Percentiles rank a stretch among this genome's conserved stretches.
Conservation (phyloP, 2,797 vertebrate genomes). For the Megaceryle alcyon region DNA sequence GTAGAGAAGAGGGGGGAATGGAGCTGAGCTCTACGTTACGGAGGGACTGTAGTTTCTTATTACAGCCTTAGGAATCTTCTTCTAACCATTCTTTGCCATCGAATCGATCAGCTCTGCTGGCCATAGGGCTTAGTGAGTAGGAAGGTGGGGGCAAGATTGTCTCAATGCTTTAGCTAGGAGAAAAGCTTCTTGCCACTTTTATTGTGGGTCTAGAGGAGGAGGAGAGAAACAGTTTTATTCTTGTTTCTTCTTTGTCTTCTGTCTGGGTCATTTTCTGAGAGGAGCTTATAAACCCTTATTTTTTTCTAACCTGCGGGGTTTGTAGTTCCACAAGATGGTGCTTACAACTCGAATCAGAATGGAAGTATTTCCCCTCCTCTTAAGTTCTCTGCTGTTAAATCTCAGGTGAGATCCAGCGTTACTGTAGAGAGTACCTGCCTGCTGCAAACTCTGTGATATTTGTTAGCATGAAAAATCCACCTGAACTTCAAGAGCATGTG, state of each 20-base stretch:
- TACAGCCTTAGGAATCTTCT: background rate
- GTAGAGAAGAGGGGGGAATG: background rate
- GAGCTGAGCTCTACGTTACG: background rate
- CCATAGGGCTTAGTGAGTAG: background rate
- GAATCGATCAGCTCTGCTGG: background rate
- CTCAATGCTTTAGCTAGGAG: background rate
- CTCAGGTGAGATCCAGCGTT: background rate
- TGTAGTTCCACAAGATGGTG: conserved; percentile 42
- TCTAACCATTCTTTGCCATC: background rate
- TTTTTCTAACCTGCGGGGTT: background rate
- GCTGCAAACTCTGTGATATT: background rate
- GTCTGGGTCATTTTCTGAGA: background rate
- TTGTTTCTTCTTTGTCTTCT: background rate
- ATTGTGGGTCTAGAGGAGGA: background rate
- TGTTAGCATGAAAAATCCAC: background rate
- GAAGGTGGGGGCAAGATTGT: background rate
- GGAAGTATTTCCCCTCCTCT: background rate
- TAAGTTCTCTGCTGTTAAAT: background rate
- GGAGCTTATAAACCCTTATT: background rate
- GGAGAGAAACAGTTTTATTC: background rate
- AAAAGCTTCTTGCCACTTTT: background rate
- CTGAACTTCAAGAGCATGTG: background rate
- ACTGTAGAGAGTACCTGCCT: background rate
- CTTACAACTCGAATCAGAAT: conserved; percentile 48
- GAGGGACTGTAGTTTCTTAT: background rate